These are phyloP conservation scores for Habroteleia sp. DNA, from an alignment of 2,888 invertebrate species.

Conservation along the genomic window DNA sequence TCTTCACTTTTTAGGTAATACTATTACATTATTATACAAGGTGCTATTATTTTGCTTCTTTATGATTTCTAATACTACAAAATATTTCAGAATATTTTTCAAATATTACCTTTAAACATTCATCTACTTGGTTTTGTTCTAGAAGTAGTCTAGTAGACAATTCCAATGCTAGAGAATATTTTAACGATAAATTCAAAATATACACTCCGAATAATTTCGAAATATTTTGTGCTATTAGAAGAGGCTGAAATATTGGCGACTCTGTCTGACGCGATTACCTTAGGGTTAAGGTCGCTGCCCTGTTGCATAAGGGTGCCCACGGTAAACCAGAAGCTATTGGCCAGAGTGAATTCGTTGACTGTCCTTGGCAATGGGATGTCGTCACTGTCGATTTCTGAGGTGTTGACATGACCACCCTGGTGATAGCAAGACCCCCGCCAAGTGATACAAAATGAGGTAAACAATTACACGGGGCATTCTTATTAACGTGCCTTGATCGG, in stretches of 20 bases:
- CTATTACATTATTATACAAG: too few species aligned
- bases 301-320: constrained; percentile 97
- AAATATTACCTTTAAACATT: too few species aligned
- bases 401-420: constrained; percentile 79
- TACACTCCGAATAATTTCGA: constrained; percentile 6
- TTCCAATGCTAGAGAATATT: too few species aligned
- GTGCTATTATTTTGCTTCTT: background rate
- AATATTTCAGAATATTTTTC: too few species aligned
- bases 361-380: constrained; percentile 79
- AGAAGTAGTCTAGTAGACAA: too few species aligned
- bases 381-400: constrained; percentile 78
- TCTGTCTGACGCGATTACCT: constrained; percentile 84
- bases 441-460: constrained; percentile 77
- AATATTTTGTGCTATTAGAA: too few species aligned
- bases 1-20: too few species aligned
- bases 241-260: constrained; percentile 67
- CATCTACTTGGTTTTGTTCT: too few species aligned
- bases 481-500: constrained; percentile 55
- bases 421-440: constrained; percentile 72
- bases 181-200: too few species aligned
- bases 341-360: constrained; percentile 91
- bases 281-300: constrained; percentile 95
- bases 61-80: too few species aligned
- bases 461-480: constrained; percentile 72
- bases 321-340: constrained; percentile 97